phyloP scores from a whole-genome alignment of 2,888 invertebrate species.

The Drosophila kokeensis region DNA sequence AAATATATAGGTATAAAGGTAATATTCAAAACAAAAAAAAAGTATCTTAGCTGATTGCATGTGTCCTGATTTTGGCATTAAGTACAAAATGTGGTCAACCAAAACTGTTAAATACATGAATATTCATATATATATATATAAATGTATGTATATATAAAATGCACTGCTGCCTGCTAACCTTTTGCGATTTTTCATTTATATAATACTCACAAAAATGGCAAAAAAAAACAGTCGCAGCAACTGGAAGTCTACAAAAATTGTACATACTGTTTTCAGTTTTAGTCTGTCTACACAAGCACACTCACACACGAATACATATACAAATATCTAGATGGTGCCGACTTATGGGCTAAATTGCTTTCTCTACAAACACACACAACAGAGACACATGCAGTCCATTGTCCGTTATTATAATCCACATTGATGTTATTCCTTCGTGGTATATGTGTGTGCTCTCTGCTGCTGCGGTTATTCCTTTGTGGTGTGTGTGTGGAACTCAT shows the following conservation, averaged over 20 bases:
- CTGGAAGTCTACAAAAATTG: conserved; percentile 12
- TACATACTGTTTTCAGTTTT: neutral
- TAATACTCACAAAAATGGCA: conserved; percentile 71
- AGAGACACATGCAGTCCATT: conserved; percentile 41
- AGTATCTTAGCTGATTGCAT: conserved; percentile 25
- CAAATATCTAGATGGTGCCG: conserved; percentile 4
- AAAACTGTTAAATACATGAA: conserved; percentile 9
- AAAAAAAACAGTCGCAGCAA: conserved; percentile 11
- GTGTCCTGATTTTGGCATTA: conserved; percentile 56
- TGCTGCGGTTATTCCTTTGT: conserved; percentile 8
- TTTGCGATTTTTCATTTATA: conserved; percentile 74
- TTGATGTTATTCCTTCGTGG: conserved; percentile 3
- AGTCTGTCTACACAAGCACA: conserved; percentile 8
- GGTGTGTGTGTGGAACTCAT: conserved; percentile 32
- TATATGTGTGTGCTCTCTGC: neutral
- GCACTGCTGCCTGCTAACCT: conserved; percentile 15
- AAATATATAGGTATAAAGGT: conserved; percentile 4
- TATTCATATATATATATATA: conserved; percentile 7
- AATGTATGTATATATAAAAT: conserved; percentile 7
- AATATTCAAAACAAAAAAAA: neutral
- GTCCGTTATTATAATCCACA: conserved; percentile 41
- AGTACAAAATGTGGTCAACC: conserved; percentile 48
- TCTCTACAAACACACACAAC: conserved; percentile 3
- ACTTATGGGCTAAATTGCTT: conserved; percentile 22
- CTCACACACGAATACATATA: neutral